Conservation (phyloP, 2,797 vertebrate genomes). For the Eulemur mongoz region DNA sequence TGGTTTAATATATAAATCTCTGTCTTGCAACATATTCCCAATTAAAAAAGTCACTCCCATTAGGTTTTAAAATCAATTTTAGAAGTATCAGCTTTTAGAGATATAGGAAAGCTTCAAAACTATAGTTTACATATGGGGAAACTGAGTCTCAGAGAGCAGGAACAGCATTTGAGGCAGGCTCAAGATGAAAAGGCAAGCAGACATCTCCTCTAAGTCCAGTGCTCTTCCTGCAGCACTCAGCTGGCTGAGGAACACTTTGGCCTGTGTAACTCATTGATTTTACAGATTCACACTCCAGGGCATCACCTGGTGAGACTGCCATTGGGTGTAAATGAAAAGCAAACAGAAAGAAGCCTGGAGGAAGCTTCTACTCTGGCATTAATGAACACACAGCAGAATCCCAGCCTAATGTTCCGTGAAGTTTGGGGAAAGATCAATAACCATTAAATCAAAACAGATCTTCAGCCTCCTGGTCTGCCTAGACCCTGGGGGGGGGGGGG, state of each 20-base stretch:
- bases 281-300: constrained; percentile 17
- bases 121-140: background rate
- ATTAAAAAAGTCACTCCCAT: background rate
- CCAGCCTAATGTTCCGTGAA: constrained; percentile 64
- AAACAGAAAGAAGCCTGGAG: constrained; percentile 78
- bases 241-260: background rate
- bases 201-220: fast-evolving
- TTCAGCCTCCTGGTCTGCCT: constrained; percentile 20
- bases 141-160: background rate
- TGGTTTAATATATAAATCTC: background rate
- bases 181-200: background rate
- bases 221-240: background rate
- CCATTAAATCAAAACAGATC: constrained; percentile 37
- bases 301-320: constrained; percentile 47
- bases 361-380: constrained; percentile 67
- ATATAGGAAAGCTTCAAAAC: background rate
- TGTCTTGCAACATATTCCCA: background rate
- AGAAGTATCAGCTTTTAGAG: background rate
- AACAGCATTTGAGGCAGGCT: no score
- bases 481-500: background rate
- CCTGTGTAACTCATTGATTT: background rate
- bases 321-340: constrained; percentile 78
- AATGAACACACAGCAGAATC: constrained; percentile 52
- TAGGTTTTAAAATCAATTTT: background rate
- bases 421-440: constrained; percentile 65